Conservation (phyloP, 2,113 vertebrate genomes). For the Microtus montanus region DNA sequence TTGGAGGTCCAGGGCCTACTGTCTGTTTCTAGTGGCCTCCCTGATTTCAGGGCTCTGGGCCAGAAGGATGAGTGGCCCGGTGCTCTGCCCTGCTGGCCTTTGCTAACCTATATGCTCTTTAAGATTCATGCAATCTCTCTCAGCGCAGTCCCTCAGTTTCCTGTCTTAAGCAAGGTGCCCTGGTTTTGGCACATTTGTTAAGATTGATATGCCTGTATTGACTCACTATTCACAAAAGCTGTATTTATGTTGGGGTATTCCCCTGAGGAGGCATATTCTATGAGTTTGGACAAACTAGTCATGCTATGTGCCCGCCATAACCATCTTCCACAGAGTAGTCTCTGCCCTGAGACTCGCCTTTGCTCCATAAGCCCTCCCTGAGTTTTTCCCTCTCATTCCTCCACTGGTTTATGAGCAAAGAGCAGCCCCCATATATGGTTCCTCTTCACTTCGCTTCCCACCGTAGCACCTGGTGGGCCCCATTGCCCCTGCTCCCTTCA, state of each 20-base stretch:
- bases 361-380: too few species aligned
- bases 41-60: fast-evolving
- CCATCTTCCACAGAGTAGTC: fast-evolving
- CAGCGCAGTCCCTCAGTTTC: fast-evolving
- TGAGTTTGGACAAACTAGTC: not conserved
- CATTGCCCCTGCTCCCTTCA: too few species aligned
- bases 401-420: too few species aligned
- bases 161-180: not conserved
- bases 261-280: too few species aligned
- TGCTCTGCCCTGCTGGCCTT: fast-evolving
- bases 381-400: not conserved
- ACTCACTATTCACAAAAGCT: fast-evolving
- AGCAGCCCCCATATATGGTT: too few species aligned
- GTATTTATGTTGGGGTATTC: not conserved
- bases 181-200: not conserved
- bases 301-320: fast-evolving
- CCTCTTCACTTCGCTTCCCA: not conserved
- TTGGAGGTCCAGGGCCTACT: fast-evolving
- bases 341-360: not conserved
- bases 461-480: not conserved
- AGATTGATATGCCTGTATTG: fast-evolving
- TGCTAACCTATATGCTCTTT: too few species aligned
- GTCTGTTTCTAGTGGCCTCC: fast-evolving
- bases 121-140: not conserved
- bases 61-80: fast-evolving